Conservation (phyloP, 2,797 vertebrate species). For the Nannoperca obscura region DNA sequence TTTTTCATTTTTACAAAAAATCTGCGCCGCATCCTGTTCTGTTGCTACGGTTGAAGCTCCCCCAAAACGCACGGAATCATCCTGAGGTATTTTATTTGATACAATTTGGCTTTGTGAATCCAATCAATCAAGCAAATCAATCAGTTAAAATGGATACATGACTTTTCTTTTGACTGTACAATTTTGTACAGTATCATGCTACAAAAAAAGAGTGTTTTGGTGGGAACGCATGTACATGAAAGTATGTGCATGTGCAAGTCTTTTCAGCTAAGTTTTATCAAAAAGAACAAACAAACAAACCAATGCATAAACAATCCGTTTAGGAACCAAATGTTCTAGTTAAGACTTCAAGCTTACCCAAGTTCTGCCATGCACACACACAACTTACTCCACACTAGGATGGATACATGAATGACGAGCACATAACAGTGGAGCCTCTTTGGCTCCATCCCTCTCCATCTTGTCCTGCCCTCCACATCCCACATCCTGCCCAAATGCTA, state of each 20-base stretch:
- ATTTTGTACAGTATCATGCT: conserved; percentile 63
- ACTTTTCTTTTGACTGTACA: conserved; percentile 59
- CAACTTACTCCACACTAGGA: conserved; percentile 61
- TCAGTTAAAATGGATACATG: conserved; percentile 63
- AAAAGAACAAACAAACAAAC: conserved; percentile 54
- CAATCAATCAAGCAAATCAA: conserved; percentile 77
- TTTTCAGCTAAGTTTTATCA: conserved; percentile 59
- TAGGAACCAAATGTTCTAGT: conserved; percentile 69
- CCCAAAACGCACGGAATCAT: conserved; percentile 81
- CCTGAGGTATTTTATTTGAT: conserved; percentile 87
- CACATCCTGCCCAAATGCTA: conserved; percentile 31
- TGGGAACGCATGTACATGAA: conserved; percentile 63
- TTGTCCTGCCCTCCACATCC: conserved; percentile 14
- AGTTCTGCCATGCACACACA: conserved; percentile 72
- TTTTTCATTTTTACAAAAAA: conserved; percentile 62
- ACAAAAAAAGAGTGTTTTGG: conserved; percentile 56
- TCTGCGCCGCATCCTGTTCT: conserved; percentile 54
- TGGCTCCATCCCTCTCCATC: conserved; percentile 21
- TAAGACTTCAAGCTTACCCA: conserved; percentile 79
- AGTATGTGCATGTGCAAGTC: conserved; percentile 69
- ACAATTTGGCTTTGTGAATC: conserved; percentile 83
- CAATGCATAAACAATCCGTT: conserved; percentile 60
- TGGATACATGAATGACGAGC: conserved; percentile 63
- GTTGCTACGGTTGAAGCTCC: conserved; percentile 67
- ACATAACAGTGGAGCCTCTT: conserved; percentile 34